phyloP scores from a whole-genome alignment of 2,888 invertebrate species.

The Tenthredo notha region DNA sequence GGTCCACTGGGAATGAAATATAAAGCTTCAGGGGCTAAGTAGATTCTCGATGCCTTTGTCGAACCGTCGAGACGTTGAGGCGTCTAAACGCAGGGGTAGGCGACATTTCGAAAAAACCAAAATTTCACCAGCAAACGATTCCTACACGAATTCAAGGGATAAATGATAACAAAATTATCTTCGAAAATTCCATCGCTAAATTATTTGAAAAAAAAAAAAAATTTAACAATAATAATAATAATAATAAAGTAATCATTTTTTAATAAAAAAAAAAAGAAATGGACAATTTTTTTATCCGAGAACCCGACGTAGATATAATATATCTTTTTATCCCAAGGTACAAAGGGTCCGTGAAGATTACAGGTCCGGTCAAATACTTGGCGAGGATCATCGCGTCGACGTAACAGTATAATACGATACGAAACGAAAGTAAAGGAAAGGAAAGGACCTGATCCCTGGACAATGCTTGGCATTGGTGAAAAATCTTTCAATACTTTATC shows the following conservation, averaged over 20 bases:
- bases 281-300: neutral
- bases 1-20: slow-evolving; percentile 66
- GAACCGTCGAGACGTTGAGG: slow-evolving; percentile 50
- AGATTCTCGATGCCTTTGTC: slow-evolving; percentile 72
- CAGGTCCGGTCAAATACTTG: slow-evolving; percentile 72
- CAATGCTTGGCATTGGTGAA: slow-evolving; percentile 62
- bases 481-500: slow-evolving; percentile 55
- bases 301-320: neutral
- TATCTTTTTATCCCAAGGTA: slow-evolving; percentile 66
- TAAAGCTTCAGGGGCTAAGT: slow-evolving; percentile 70
- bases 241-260: too few relatives aligned
- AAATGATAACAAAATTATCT: neutral
- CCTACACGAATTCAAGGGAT: neutral
- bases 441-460: slow-evolving; percentile 54
- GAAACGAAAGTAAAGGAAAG: too few relatives aligned
- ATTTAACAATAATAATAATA: neutral
- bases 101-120: neutral
- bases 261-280: neutral
- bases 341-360: slow-evolving; percentile 76
- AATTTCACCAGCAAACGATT: neutral
- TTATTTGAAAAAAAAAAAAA: too few relatives aligned
- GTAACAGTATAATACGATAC: slow-evolving; percentile 47
- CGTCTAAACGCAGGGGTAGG: neutral
- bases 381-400: slow-evolving; percentile 58
- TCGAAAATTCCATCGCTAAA: neutral